A percentile compares a stretch with the other conserved stretches of the same genome.
phyloP scores from a whole-genome alignment of 2,888 invertebrate species.

The Cosmopolites sordidus region DNA sequence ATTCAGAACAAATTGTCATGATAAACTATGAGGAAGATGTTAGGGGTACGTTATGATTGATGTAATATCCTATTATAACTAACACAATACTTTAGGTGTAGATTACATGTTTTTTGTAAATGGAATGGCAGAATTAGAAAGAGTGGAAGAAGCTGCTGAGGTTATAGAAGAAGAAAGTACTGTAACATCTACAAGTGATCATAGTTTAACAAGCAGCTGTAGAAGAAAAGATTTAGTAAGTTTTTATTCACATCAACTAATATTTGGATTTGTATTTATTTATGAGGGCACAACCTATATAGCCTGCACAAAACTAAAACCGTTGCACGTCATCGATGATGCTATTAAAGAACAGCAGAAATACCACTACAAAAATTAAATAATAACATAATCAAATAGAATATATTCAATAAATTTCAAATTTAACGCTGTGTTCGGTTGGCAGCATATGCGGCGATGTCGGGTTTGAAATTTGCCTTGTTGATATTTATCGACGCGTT shows the following conservation, averaged over 20 bases:
- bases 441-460: no score
- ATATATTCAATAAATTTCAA: no score
- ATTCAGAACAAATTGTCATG: constrained; percentile 81
- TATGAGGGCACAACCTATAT: no score
- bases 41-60: constrained; percentile 12
- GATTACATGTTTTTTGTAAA: constrained; percentile 63
- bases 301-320: no score
- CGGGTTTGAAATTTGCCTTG: no score
- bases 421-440: no score
- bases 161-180: constrained; percentile 71
- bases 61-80: not conserved
- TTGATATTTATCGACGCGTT: no score
- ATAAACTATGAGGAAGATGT: constrained; percentile 63
- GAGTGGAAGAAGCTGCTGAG: constrained; percentile 80
- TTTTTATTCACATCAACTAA: not conserved
- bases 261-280: not conserved
- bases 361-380: no score
- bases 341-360: no score
- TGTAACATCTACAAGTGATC: constrained; percentile 77
- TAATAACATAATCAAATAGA: no score
- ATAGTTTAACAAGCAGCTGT: constrained; percentile 75
- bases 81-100: constrained; percentile 52
- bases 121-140: constrained; percentile 37
- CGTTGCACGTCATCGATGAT: no score
- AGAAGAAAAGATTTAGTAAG: constrained; percentile 72